Conservation (phyloP, 2,797 vertebrate species). For the Falco peregrinus region DNA sequence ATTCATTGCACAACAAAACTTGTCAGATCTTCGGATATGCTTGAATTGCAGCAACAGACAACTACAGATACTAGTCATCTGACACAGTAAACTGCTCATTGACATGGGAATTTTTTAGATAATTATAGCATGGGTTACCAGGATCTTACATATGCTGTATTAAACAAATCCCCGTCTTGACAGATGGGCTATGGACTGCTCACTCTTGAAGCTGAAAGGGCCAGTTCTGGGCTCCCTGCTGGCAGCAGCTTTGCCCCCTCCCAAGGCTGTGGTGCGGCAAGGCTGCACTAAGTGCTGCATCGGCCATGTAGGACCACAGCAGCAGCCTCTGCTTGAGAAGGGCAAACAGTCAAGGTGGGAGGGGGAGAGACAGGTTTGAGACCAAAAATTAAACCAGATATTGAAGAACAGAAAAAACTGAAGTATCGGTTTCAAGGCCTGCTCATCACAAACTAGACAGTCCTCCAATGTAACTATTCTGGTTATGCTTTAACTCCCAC, state of each 20-base stretch:
- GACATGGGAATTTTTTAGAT: neutral
- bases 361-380: neutral
- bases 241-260: neutral
- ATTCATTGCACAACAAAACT: neutral
- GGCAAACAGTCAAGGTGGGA: neutral
- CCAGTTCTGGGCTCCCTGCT: neutral
- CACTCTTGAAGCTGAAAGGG: neutral
- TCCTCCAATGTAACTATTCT: neutral
- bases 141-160: neutral
- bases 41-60: neutral
- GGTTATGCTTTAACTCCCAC: neutral
- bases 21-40: neutral
- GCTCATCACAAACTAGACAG: neutral
- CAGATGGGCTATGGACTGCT: neutral
- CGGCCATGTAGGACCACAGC: rapidly evolving
- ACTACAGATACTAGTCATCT: neutral
- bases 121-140: neutral
- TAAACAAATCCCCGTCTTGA: neutral
- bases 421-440: neutral
- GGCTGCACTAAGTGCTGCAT: neutral
- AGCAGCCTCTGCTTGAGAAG: neutral
- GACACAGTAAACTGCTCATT: neutral
- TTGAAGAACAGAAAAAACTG: neutral
- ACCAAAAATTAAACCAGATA: neutral
- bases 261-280: neutral